Evolutionary conservation across 2,888 invertebrate species (phyloP).

Genomic region (Perizoma flavofasciatum): DNA sequence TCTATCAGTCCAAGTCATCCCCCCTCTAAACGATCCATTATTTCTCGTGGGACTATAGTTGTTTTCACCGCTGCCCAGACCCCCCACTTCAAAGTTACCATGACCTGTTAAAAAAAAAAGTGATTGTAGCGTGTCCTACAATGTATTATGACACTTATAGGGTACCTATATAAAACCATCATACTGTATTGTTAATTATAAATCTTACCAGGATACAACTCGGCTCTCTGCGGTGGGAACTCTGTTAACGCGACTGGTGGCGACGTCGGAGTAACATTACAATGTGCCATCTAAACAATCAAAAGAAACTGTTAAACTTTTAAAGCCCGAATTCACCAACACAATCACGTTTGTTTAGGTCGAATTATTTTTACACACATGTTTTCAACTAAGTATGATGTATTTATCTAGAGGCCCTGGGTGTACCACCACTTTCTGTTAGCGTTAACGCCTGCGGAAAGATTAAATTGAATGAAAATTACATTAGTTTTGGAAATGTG

Average conservation of each 20-base stretch:
- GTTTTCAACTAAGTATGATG: no score
- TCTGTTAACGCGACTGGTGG: slow-evolving; percentile 59
- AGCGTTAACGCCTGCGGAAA: no score
- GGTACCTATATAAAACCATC: no score
- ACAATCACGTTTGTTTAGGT: no score
- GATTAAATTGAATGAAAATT: no score
- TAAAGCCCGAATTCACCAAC: no score
- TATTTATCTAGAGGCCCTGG: no score
- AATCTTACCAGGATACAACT: slow-evolving; percentile 50
- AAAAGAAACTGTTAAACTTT: background rate
- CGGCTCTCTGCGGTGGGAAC: slow-evolving; percentile 67
- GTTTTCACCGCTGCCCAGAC: slow-evolving; percentile 60
- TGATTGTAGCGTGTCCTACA: background rate
- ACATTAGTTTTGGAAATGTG: no score
- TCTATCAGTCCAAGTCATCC: slow-evolving; percentile 57
- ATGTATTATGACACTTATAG: no score
- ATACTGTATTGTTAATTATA: no score
- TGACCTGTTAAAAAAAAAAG: slow-evolving; percentile 48
- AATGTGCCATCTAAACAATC: slow-evolving; percentile 57
- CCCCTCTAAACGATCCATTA: slow-evolving; percentile 48
- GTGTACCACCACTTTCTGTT: no score
- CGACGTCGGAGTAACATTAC: slow-evolving; percentile 63
- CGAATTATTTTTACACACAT: no score
- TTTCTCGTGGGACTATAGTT: slow-evolving; percentile 30
- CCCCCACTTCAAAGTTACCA: slow-evolving; percentile 68